Evolutionary conservation across 2,888 invertebrate species (phyloP).

Genomic region (Caenorhabditis sp.): DNA sequence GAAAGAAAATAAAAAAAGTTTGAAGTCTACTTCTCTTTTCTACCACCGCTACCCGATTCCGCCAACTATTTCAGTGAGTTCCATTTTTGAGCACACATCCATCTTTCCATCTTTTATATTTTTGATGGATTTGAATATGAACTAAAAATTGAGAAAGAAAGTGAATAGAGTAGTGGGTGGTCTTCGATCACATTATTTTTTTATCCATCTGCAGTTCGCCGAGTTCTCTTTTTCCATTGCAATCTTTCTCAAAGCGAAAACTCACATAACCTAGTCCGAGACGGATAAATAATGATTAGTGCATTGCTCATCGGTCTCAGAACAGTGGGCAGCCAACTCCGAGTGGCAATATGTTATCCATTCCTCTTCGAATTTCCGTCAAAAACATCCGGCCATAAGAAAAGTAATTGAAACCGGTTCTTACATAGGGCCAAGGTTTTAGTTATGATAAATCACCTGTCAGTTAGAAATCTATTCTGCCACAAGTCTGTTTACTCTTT

Average conservation of each 20-base stretch:
- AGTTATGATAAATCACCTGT: background rate
- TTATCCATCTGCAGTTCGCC: constrained; percentile 9
- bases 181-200: constrained; percentile 36
- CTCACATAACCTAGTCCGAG: constrained; percentile 3
- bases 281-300: constrained; percentile 36
- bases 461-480: too few relatives aligned
- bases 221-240: too few relatives aligned
- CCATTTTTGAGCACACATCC: background rate
- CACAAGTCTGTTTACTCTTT: background rate
- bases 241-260: background rate
- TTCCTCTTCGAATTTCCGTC: background rate
- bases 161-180: constrained; percentile 1
- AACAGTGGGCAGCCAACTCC: background rate
- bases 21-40: constrained; percentile 18
- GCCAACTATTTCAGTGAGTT: constrained; percentile 14
- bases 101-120: background rate
- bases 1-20: constrained; percentile 36
- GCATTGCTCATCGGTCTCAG: constrained; percentile 22
- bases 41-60: background rate
- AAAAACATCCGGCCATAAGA: too few relatives aligned
- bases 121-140: background rate
- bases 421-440: background rate
- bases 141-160: background rate
- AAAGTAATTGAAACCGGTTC: background rate
- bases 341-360: background rate